phyloP scores from a whole-genome alignment of 1,140 invertebrate genomes.

The Diachasmimorpha longicaudata region DNA sequence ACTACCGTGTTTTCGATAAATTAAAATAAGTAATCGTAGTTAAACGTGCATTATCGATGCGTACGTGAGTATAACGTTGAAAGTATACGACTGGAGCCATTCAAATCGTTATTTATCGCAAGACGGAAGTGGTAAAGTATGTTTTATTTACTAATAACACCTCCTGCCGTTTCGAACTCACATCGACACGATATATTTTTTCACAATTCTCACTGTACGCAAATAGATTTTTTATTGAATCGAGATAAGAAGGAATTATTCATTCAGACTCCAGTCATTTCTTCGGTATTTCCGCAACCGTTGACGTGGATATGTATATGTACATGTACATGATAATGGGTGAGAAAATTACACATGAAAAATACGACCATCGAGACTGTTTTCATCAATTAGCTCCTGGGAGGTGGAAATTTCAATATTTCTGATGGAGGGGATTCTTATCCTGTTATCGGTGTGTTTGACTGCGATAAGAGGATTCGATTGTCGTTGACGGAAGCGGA shows the following conservation, averaged over 20 bases:
- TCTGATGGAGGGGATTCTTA: neutral
- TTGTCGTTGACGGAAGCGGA: neutral
- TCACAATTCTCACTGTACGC: neutral
- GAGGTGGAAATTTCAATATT: neutral
- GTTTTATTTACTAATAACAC: slow-evolving; percentile 2
- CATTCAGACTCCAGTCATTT: neutral
- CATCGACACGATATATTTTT: neutral
- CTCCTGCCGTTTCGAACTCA: neutral
- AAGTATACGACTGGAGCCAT: neutral
- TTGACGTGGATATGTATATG: neutral
- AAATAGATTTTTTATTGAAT: neutral
- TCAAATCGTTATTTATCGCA: neutral
- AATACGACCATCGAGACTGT: neutral
- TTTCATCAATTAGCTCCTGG: neutral
- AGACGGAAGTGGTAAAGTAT: neutral
- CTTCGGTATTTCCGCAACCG: neutral
- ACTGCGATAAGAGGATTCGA: neutral
- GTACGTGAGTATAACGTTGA: neutral
- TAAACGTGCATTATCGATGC: neutral
- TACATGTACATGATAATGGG: neutral
- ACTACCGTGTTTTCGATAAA: neutral
- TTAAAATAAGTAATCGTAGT: neutral
- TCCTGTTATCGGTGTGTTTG: neutral
- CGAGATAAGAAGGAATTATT: neutral
- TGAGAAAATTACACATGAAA: neutral